These are phyloP conservation scores for Atractosteus spatula DNA, from an alignment of 2,113 vertebrate genomes.

Conservation along the genomic window DNA sequence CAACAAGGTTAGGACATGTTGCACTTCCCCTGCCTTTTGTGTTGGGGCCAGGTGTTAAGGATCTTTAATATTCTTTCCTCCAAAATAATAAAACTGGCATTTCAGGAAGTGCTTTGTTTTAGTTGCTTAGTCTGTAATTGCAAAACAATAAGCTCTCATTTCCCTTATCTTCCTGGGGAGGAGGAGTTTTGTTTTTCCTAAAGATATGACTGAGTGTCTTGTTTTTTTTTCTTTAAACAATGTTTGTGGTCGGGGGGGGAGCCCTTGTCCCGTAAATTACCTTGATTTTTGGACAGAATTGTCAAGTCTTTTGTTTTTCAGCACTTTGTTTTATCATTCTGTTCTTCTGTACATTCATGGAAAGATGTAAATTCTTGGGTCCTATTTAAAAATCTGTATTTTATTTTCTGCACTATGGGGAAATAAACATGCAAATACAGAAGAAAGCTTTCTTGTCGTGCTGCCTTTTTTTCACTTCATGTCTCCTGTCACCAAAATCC, in stretches of 20 bases:
- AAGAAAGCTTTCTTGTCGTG: neutral
- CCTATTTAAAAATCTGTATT: slow-evolving; percentile 44
- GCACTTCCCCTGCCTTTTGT: no score
- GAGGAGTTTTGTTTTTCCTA: neutral
- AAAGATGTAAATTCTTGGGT: slow-evolving; percentile 52
- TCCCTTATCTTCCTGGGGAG: neutral
- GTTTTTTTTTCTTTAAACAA: slow-evolving; percentile 23
- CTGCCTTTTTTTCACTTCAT: no score
- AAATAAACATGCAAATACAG: slow-evolving; percentile 39
- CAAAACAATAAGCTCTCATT: neutral
- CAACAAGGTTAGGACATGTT: no score
- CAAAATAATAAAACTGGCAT: no score
- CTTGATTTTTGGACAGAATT: slow-evolving; percentile 27
- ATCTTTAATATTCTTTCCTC: no score
- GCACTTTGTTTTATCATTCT: slow-evolving; percentile 54
- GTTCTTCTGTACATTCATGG: slow-evolving; percentile 53
- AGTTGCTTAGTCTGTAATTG: no score
- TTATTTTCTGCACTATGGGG: slow-evolving; percentile 37
- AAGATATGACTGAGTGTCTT: slow-evolving; percentile 11
- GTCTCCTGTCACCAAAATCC: no score
- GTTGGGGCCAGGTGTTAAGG: no score
- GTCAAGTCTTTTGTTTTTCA: slow-evolving; percentile 42
- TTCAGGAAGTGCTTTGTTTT: no score
- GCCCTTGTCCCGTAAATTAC: no score
- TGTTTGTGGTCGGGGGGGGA: no score